These are phyloP conservation scores for Macrophya alboannulata DNA, from an alignment of 2,888 invertebrate species.

Conservation along the genomic window DNA sequence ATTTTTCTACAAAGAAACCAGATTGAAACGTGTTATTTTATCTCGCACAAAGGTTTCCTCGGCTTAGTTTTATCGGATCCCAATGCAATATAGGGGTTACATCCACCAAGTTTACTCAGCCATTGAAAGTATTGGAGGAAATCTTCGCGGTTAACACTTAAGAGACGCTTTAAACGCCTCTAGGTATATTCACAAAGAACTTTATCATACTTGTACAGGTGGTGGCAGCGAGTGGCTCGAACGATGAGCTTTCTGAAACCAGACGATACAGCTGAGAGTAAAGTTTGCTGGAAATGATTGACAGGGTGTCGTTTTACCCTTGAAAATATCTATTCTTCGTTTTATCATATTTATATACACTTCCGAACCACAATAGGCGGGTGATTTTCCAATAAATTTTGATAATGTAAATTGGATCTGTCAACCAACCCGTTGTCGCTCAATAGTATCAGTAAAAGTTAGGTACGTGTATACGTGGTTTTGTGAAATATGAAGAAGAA, in stretches of 20 bases:
- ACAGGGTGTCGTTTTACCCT: background rate
- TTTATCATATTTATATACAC: background rate
- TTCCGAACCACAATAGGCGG: background rate
- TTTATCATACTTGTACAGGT: constrained; percentile 33
- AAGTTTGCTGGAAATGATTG: constrained; percentile 13
- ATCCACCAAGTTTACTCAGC: background rate
- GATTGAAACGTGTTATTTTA: background rate
- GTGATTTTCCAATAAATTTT: background rate
- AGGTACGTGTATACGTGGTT: background rate
- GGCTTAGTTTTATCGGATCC: background rate
- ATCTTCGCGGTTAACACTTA: background rate
- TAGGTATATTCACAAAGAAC: constrained; percentile 35
- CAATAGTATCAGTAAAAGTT: background rate
- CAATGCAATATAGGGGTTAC: background rate
- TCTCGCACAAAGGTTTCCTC: constrained; percentile 14
- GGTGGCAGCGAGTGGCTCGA: background rate
- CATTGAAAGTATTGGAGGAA: background rate
- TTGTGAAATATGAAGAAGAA: background rate
- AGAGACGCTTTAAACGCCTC: background rate
- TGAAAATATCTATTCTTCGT: background rate
- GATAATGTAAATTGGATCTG: background rate
- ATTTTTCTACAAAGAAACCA: background rate
- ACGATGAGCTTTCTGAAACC: background rate
- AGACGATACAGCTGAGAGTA: background rate
- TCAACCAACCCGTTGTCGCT: background rate